A percentile compares a stretch with the other conserved stretches of the same genome.
Evolutionary conservation across 2,113 vertebrate genomes (phyloP).

Genomic region (Xyrauchen texanus): DNA sequence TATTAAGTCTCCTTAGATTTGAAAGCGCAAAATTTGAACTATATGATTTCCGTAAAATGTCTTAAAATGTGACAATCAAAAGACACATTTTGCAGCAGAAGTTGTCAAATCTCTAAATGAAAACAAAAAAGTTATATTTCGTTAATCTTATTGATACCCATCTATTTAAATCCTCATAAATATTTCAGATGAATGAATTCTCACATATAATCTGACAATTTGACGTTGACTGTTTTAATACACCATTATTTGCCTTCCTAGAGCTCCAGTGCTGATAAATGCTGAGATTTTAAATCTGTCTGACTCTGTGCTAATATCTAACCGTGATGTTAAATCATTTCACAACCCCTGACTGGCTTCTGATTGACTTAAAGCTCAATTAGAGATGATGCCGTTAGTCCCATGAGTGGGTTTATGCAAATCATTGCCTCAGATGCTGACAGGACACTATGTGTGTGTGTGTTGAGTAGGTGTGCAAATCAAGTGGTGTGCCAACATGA

Average conservation of each 20-base stretch:
- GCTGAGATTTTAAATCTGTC: background rate
- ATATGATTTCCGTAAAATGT: too few relatives aligned
- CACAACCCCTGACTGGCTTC: conserved; percentile 43
- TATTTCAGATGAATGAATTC: background rate
- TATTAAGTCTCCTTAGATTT: too few relatives aligned
- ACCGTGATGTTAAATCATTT: conserved; percentile 35
- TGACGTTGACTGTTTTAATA: background rate
- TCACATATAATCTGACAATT: background rate
- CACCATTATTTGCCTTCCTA: background rate
- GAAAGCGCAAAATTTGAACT: too few relatives aligned
- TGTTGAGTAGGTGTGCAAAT: conserved; percentile 41
- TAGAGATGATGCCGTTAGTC: conserved; percentile 52
- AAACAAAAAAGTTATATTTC: too few relatives aligned
- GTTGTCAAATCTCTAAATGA: background rate
- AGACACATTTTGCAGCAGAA: too few relatives aligned
- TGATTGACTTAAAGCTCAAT: conserved; percentile 59
- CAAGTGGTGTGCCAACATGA: conserved; percentile 49
- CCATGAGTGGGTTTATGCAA: conserved; percentile 58
- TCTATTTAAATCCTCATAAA: background rate
- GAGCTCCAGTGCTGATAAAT: conserved; percentile 12
- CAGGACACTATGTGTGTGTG: conserved; percentile 39
- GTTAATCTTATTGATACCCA: background rate
- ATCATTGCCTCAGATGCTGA: conserved; percentile 54
- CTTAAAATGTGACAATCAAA: too few relatives aligned
- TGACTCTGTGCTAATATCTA: background rate